A percentile compares a stretch with the other conserved stretches of the same genome.
Conservation (phyloP, 2,888 invertebrate genomes). For the Galerucella calmariensis region DNA sequence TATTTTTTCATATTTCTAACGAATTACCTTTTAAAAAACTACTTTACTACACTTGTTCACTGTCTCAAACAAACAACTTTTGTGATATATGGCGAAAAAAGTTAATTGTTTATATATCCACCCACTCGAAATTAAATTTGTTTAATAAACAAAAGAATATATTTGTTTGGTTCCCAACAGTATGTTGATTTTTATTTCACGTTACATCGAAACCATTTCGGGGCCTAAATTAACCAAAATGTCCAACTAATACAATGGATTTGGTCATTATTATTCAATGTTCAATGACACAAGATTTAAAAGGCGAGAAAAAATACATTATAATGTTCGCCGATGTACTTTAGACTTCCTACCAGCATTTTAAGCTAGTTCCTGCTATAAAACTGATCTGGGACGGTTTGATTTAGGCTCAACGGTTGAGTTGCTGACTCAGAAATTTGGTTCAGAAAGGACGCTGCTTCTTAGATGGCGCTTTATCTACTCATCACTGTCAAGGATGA, state of each 20-base stretch:
- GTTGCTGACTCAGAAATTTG: too few species aligned
- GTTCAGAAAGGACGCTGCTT: too few species aligned
- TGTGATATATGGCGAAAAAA: background rate
- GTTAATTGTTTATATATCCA: background rate
- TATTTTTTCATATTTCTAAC: too few species aligned
- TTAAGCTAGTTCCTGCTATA: too few species aligned
- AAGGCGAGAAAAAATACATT: too few species aligned
- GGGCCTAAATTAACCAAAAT: background rate
- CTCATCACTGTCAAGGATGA: too few species aligned
- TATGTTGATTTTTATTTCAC: background rate
- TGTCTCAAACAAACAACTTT: background rate
- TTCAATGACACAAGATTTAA: background rate
- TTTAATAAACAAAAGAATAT: background rate
- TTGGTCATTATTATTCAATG: background rate
- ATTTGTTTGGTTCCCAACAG: background rate
- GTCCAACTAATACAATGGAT: background rate
- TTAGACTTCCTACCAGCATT: too few species aligned
- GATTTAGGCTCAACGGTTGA: too few species aligned
- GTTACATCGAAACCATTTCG: background rate
- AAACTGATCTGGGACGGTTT: too few species aligned
- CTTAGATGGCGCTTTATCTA: too few species aligned
- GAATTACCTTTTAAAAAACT: background rate
- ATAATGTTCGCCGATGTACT: too few species aligned
- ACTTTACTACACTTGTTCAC: background rate
- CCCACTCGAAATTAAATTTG: background rate